Evolutionary conservation across 2,888 invertebrate genomes (phyloP).

Genomic region (Harmothoe impar): DNA sequence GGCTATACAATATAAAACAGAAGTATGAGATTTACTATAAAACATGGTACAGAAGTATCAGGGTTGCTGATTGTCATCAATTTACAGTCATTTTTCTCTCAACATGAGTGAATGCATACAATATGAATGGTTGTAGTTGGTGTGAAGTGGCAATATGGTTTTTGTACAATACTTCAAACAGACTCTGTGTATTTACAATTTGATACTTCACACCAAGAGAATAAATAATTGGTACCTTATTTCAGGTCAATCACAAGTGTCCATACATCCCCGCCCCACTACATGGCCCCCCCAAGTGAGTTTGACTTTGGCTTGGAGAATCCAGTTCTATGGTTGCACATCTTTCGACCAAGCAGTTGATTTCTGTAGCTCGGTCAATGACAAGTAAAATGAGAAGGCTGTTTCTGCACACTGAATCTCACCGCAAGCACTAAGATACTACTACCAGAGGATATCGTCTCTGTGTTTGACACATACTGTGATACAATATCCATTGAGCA

Average conservation of each 20-base stretch:
- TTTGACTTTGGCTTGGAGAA: slow-evolving; percentile 27
- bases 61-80: no score
- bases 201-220: slow-evolving; percentile 38
- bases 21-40: no score
- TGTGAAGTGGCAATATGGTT: slow-evolving; percentile 40
- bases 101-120: no score
- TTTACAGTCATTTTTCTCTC: no score
- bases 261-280: neutral
- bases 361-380: neutral
- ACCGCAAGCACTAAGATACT: slow-evolving; percentile 43
- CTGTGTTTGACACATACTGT: slow-evolving; percentile 12
- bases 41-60: no score
- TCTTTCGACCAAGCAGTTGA: neutral
- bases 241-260: slow-evolving; percentile 18
- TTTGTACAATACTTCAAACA: slow-evolving; percentile 51
- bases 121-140: neutral
- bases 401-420: neutral
- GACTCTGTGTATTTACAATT: neutral
- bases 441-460: neutral
- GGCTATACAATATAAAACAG: no score
- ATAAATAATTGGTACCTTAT: neutral
- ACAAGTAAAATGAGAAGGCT: neutral
- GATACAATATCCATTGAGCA: neutral
- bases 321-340: neutral
- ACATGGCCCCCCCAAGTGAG: neutral